Base-by-base conservation (phyloP, 2,797 vertebrate species). In the Borostomias antarcticus region DNA sequence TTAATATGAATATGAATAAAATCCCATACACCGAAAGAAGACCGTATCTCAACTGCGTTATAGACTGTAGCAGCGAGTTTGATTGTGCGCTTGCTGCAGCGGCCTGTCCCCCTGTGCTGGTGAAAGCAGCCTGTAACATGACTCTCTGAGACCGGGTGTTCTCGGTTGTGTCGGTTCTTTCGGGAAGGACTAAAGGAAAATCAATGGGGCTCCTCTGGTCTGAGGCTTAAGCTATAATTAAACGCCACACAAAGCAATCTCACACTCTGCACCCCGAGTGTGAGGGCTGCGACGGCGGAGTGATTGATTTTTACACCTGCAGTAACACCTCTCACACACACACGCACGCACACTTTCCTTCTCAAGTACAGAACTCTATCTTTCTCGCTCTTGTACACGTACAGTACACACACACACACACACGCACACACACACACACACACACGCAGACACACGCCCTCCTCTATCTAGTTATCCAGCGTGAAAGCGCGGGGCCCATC, bases 301-400 rank as follows among this genome's bases (percentile, higher is more conserved):
- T 81, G 82, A 90, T 90, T 85, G 85, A 89, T 91, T 90, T 87
- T 89, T 82, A 86, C 85, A 90, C 87, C 85, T 86, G 79, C 74
- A 62, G 68, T 78, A 87, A 84, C 87, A 84, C 82, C 75, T 85
- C 60, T 69, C 28, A 35, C 25, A 61, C 53, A 65, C 52, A 32
- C 30, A 50, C 53, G 68, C 54, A 59, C 62, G 66, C 62, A 65
- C 73, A 69, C 58, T 72, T 70, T 8, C 69, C 7, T 19, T 1
- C 62, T 5, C 9, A 7, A 30, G 7, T 4, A 9, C 17, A 6
- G 6, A 9, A 10, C 26, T 47, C 17, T 58, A 52, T 64, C 52
- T 30, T 40, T 58, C 51, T 70, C 48, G 64, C 64, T 72, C 62
- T 69, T 43, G 40, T 43, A 17, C 40, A 17, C 40, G n/a, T 7